A percentile compares a stretch with the other conserved stretches of the same genome.
Conservation (phyloP, 2,888 invertebrate species). For the Lasioglossum leucozonium region DNA sequence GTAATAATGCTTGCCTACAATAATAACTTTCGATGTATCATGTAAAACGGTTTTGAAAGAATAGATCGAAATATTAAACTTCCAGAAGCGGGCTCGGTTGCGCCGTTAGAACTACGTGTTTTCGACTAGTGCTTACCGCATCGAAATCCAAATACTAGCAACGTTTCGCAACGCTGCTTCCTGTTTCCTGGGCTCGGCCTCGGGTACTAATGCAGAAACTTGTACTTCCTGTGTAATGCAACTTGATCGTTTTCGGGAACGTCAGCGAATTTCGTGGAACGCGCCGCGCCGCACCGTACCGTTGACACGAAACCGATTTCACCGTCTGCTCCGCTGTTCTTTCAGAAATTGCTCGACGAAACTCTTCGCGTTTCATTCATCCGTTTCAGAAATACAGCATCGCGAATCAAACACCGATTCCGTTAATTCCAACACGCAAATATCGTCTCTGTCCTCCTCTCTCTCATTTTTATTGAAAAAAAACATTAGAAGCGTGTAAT, state of each 20-base stretch:
- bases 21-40: background rate
- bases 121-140: slow-evolving; percentile 70
- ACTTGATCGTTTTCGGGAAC: slow-evolving; percentile 74
- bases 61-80: slow-evolving; percentile 33
- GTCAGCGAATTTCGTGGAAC: slow-evolving; percentile 77
- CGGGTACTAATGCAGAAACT: slow-evolving; percentile 71
- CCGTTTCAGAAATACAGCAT: background rate
- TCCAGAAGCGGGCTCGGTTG: slow-evolving; percentile 24
- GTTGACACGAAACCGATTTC: slow-evolving; percentile 59
- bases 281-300: slow-evolving; percentile 46
- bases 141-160: slow-evolving; percentile 73
- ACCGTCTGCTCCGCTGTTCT: slow-evolving; percentile 16
- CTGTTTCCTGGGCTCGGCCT: slow-evolving; percentile 76
- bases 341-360: slow-evolving; percentile 22
- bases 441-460: background rate
- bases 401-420: background rate
- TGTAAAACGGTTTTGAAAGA: background rate
- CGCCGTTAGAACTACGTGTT: slow-evolving; percentile 47
- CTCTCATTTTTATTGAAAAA: background rate
- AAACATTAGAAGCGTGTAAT: background rate
- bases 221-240: slow-evolving; percentile 77
- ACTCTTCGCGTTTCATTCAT: background rate
- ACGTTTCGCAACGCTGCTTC: slow-evolving; percentile 79
- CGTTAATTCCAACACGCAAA: background rate
- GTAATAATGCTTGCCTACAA: background rate